Conservation (phyloP, 2,113 vertebrate genomes). For the Peromyscus maniculatus region DNA sequence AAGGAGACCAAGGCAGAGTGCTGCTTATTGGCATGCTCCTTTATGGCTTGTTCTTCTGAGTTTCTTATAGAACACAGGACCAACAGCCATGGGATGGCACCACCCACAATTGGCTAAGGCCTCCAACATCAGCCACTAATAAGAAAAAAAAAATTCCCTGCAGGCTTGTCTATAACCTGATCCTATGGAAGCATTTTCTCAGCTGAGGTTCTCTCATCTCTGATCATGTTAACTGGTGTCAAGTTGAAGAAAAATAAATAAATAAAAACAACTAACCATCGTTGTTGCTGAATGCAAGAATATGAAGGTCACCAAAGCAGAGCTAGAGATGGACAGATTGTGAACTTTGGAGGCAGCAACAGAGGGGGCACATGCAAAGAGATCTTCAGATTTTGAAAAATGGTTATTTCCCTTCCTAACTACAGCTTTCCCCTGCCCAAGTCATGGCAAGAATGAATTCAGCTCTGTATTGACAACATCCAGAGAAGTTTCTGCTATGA, state of each 20-base stretch:
- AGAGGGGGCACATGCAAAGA: not conserved
- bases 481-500: not conserved
- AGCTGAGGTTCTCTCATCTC: not conserved
- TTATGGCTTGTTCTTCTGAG: not conserved
- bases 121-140: not conserved
- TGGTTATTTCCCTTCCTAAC: no score
- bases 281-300: not conserved
- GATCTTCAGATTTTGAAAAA: not conserved
- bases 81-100: not conserved
- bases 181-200: not conserved
- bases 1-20: not conserved
- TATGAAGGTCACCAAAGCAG: accelerated
- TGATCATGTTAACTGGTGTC: not conserved
- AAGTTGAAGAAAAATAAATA: not conserved
- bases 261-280: not conserved
- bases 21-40: not conserved
- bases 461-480: not conserved
- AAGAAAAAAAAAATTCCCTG: not conserved
- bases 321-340: accelerated
- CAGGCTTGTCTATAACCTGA: not conserved
- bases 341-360: not conserved
- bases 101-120: not conserved
- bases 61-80: not conserved
- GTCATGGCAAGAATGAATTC: not conserved
- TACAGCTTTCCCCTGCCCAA: not conserved